Base-by-base conservation (phyloP, 2,113 vertebrate genomes). In the Pomatorhinus ruficollis region DNA sequence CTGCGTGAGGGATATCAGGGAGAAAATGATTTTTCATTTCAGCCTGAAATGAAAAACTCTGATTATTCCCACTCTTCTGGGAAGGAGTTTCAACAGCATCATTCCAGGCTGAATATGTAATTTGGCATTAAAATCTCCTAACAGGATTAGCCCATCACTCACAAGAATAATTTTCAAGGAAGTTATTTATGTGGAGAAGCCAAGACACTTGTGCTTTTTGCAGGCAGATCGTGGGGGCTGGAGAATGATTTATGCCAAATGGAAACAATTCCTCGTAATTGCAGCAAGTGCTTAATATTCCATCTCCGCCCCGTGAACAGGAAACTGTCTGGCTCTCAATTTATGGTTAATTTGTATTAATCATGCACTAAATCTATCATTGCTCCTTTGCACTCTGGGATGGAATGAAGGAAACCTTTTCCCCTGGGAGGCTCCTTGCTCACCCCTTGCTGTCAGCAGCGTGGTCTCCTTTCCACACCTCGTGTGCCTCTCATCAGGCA, bases 251-350 rank as follows among this genome's bases (percentile, higher is more conserved):
- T 21, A 91, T 95, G 81, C 66, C 95, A 95, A 95, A 96, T 92
- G 92, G 96, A 96, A 94, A 95, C 88, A 96, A 93, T 95, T 91
- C 83, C 68, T 92, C 52, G 72, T 93, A 91, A 89, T 81, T 96
- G 92, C 70, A 52, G 28, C 23, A 22, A 94, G 82, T 77, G 27
- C 80, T 96, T 93, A 74, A 87, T 94, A 89, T 82, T 81, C 88
- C 75, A 81, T 92, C 78, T 89, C 92, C 21, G 3, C 90, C 85
- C 69, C 21, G 5, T 9, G 66, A 80, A n/a, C 83, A 95, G 92
- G 93, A 95, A 97, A 49, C 75, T 89, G 89, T 76, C 92, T 90
- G 92, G 71, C 27, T 74, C 65, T 80, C 90, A 77, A 89, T 87
- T 96, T 37, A 40, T 78, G 76, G 45, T 70, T 96, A 89, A 96